These are phyloP conservation scores for Thaumatotibia leucotreta DNA, from an alignment of 1,140 invertebrate genomes.

Conservation along the genomic window DNA sequence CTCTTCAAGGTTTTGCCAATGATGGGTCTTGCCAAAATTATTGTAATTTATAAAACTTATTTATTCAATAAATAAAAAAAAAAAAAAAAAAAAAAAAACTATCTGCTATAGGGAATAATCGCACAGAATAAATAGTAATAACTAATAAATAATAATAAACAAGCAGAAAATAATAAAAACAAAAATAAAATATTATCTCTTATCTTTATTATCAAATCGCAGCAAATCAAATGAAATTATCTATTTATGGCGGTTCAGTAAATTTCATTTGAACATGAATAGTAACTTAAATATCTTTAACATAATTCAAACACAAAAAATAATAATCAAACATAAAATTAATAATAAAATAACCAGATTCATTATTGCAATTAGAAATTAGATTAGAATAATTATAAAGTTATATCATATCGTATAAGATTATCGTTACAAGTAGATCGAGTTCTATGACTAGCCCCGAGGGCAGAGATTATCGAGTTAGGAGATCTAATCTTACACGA, in stretches of 20 bases:
- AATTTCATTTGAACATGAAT: conserved; percentile 23
- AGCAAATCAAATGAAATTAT: conserved; percentile 14
- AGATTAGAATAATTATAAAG: conserved; percentile 22
- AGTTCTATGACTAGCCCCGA: conserved; percentile 70
- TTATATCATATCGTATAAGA: conserved; percentile 25
- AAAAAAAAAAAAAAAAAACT: too few species aligned
- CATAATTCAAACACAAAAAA: conserved; percentile 25
- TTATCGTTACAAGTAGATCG: conserved; percentile 40
- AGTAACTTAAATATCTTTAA: conserved; percentile 21
- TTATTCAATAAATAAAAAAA: too few species aligned
- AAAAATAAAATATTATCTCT: background rate
- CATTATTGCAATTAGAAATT: conserved; percentile 40
- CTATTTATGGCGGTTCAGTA: conserved; percentile 25
- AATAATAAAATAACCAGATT: conserved; percentile 37
- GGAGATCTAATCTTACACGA: conserved; percentile 16
- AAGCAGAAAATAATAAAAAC: conserved; percentile 14
- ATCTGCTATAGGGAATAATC: conserved; percentile 12
- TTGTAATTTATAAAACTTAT: too few species aligned
- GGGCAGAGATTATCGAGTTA: conserved; percentile 35
- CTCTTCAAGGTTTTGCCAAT: too few species aligned
- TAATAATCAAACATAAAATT: conserved; percentile 33
- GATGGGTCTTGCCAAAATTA: too few species aligned
- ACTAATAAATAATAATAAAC: background rate
- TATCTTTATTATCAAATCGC: conserved; percentile 11
- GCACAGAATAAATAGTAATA: background rate